Evolutionary conservation across 92 coral and sea anemone genomes (phyloP), one percentile per base, ranked within the genome.

Genomic region (Porites divaricata): DNA sequence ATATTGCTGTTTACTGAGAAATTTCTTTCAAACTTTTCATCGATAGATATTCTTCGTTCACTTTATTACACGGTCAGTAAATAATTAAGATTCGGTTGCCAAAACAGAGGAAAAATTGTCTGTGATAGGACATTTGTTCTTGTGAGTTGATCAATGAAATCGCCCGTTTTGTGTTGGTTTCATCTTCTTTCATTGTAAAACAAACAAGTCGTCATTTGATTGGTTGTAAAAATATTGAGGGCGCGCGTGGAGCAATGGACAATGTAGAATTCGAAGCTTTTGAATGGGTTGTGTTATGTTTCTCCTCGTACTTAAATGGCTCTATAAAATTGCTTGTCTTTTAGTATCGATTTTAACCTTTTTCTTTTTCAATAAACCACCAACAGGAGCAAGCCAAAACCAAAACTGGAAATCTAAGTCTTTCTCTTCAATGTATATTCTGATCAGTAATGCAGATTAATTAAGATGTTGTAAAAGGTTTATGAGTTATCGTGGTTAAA

Each of bases 81-180:
- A 80, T 80, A 80, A 80, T 80, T 80, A 41, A 80, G 76, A 64
- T 70, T 68, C 20, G 56, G 85, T 80, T 70, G 75, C 85, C 41
- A 80, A 28, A 69, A 80, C 85, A 80, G 76, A 80, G 20, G 21
- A 35, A 17, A 80, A 28, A 13, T 70, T 70, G 69, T 68, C n/a
- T 56, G 35, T 80, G 85, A 80, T 69, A 80, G 85, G 76, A 6
- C 2, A 23, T 63, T 77, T 66, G 50, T 64, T 66, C 71, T 35
- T 3, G 45, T 76, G 9, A 59, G 57, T 35, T 49, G 19, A 9
- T 58, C 71, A 77, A 64, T 13, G 20, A 11, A 59, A 24, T 24
- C 67, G 52, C 10, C 65, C 14, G 75, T 45, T 68, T 67, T 80
- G 59, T 68, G 35, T 69, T 65, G 1, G 11, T 69, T 21, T 10